These are phyloP conservation scores for Petrolisthes cinctipes DNA, from an alignment of 2,888 invertebrate genomes.

Conservation along the genomic window DNA sequence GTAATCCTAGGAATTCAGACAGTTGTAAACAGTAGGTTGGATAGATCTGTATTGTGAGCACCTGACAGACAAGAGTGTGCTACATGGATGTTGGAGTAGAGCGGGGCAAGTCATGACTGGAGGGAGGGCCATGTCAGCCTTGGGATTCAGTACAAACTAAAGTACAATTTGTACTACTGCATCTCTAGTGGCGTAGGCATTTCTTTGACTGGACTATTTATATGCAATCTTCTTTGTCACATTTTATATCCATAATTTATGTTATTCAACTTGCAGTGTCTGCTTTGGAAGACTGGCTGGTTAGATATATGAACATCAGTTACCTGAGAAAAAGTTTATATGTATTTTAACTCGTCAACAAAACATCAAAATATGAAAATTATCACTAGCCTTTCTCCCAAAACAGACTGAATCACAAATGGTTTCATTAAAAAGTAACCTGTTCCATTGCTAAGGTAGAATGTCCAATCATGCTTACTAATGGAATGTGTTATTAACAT, in stretches of 20 bases:
- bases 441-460: constrained; percentile 43
- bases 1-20: too few species aligned
- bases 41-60: too few species aligned
- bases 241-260: constrained; percentile 41
- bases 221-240: constrained; percentile 51
- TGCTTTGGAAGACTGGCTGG: constrained; percentile 46
- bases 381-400: constrained; percentile 35
- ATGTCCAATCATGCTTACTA: constrained; percentile 38
- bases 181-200: constrained; percentile 59
- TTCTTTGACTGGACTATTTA: constrained; percentile 60
- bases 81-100: background rate
- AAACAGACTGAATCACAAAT: constrained; percentile 55
- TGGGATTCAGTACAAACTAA: constrained; percentile 60
- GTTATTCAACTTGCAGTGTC: constrained; percentile 29
- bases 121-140: constrained; percentile 53
- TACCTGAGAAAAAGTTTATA: background rate
- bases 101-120: constrained; percentile 9
- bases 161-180: constrained; percentile 61
- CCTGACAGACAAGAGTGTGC: background rate
- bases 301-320: background rate
- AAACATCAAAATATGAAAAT: background rate
- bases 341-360: constrained; percentile 8
- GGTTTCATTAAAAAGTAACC: constrained; percentile 24
- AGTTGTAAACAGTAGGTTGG: too few species aligned
- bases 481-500: constrained; percentile 34